Conservation (phyloP, 2,113 vertebrate genomes). For the Condylura cristata region DNA sequence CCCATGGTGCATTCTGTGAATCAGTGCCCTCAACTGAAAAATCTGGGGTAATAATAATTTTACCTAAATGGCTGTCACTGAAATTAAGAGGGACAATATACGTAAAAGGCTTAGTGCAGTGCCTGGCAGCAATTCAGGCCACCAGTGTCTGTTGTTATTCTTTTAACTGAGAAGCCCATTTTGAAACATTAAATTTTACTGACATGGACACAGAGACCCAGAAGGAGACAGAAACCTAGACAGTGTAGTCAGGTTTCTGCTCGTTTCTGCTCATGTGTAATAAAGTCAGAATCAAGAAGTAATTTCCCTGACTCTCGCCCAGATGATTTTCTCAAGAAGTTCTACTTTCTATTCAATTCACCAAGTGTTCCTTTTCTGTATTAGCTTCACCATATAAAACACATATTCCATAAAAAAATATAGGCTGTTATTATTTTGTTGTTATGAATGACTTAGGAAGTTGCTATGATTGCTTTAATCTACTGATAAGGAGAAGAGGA, state of each 20-base stretch:
- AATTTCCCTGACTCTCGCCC: background rate
- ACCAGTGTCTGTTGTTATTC: background rate
- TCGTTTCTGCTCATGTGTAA: background rate
- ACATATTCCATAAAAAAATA: too few species aligned
- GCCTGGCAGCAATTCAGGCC: background rate
- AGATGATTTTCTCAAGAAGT: background rate
- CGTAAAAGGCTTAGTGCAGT: background rate
- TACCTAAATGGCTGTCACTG: background rate
- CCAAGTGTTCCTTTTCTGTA: background rate
- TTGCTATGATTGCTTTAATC: background rate
- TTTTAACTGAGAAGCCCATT: constrained; percentile 23
- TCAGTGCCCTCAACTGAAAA: background rate
- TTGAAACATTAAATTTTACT: background rate
- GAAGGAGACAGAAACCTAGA: background rate
- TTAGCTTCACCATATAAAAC: background rate
- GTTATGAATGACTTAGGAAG: background rate
- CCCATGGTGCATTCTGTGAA: accelerated
- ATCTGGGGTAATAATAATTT: background rate
- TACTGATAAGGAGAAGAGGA: background rate
- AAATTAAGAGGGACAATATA: background rate
- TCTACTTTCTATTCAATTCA: background rate
- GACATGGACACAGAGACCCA: background rate
- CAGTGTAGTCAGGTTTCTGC: background rate
- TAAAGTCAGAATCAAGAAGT: background rate
- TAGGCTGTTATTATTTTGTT: background rate